Evolutionary conservation across 2,113 vertebrate genomes (phyloP).

Genomic region (Albula glossodonta): DNA sequence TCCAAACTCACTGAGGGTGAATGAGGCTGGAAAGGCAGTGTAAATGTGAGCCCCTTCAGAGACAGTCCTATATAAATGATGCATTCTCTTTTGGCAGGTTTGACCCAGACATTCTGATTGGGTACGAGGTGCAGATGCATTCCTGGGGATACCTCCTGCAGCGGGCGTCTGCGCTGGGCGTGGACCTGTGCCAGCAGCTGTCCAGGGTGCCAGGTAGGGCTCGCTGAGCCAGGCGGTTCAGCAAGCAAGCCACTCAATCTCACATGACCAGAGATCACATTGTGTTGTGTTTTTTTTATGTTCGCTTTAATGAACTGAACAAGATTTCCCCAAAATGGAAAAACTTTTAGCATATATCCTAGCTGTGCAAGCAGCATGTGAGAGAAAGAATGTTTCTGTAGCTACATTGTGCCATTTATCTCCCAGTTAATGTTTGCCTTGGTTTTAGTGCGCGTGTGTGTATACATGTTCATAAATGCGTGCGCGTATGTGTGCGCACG

Average conservation of each 20-base stretch:
- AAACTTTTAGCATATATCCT: neutral
- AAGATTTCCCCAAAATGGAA: neutral
- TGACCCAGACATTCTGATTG: slow-evolving; percentile 94
- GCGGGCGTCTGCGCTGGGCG: slow-evolving; percentile 80
- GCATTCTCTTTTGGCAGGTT: slow-evolving; percentile 70
- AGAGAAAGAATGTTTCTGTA: neutral
- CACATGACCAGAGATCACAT: neutral
- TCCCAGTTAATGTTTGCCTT: neutral
- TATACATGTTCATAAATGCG: neutral
- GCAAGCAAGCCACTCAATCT: neutral
- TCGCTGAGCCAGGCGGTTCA: neutral
- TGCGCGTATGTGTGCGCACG: slow-evolving; percentile 1
- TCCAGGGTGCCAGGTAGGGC: slow-evolving; percentile 89
- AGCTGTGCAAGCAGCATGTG: slow-evolving; percentile 12
- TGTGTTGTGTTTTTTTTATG: neutral
- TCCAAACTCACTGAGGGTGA: neutral
- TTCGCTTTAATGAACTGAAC: neutral
- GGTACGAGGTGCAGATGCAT: slow-evolving; percentile 96
- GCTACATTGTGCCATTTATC: neutral
- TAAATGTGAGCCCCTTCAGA: neutral
- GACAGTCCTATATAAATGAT: neutral
- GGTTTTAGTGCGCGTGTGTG: neutral
- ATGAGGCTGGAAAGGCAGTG: neutral
- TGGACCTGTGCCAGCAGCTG: slow-evolving; percentile 89
- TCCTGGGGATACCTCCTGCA: slow-evolving; percentile 98